Base-by-base conservation (phyloP, 2,888 invertebrate species). In the Scaptodrosophila latifasciaeformis region DNA sequence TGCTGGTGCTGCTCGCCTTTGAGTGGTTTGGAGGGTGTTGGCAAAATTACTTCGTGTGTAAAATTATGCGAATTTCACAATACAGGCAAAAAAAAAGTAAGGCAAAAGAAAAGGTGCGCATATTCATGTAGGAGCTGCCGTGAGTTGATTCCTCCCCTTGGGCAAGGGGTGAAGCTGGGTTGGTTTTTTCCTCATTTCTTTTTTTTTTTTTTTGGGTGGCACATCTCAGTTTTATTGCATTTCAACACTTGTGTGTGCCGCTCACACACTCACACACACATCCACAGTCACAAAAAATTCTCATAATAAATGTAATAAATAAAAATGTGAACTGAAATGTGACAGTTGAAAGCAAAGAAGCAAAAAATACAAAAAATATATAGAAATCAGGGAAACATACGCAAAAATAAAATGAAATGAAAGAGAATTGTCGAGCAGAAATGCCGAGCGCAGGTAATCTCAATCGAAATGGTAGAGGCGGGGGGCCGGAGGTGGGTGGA, bases 1-100 rank as follows among this genome's bases (percentile, higher is more conserved):
- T n/a, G n/a, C n/a, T n/a, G n/a, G 3, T 34, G 4, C 7, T 2
- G 34, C 5, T 15, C 17, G 39, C 42, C 45, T 15, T 15, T 35
- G 44, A 29, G 37, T 31, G 17, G 35, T 62, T 57, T 45, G 55
- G 56, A 55, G 79, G 64, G 79, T 75, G 79, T 79, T 74, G 74
- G n/a, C 77, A 45, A 81, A 81, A 74, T 81, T 74, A 81, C 82
- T 80, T 74, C 74, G 74, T 81, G 77, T 77, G 82, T 77, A 77
- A 75, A 75, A 75, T 75, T 81, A 75, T 75, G 82, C 78, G 75
- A 80, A 72, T 82, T 81, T 78, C 82, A 78, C 10, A 43, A 54
- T 49, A 42, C 24, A 42, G 44, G 46, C 39, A 37, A 51, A 59
- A 52, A 51, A 64, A 64, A 43, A 54, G 24, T 39, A 49, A 53